A percentile compares a stretch with the other conserved stretches of the same genome.
Conservation (phyloP, 2,113 vertebrate genomes). For the Rhinoderma darwinii region DNA sequence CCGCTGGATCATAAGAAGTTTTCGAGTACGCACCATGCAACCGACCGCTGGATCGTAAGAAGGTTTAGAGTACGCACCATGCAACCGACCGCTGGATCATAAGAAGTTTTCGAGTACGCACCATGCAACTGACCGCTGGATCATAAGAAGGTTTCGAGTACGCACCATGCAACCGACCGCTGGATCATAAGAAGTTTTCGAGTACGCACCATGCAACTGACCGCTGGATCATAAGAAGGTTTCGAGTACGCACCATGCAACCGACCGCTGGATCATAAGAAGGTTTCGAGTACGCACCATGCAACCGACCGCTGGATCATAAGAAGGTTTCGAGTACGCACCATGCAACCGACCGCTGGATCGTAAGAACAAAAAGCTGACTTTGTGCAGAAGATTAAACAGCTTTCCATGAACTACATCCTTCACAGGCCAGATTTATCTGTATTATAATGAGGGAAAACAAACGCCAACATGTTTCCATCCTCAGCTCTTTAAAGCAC, state of each 20-base stretch:
- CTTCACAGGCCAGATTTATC: conserved; percentile 20
- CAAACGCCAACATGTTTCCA: conserved; percentile 32
- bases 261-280: background rate
- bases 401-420: background rate
- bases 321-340: background rate
- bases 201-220: background rate
- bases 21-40: background rate
- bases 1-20: background rate
- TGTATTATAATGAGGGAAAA: conserved; percentile 24
- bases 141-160: background rate
- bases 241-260: background rate
- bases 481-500: conserved; percentile 62
- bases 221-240: background rate
- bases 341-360: background rate
- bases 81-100: background rate
- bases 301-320: background rate
- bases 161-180: background rate
- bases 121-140: background rate
- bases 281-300: background rate
- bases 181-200: background rate
- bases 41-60: background rate
- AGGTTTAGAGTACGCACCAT: background rate
- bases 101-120: background rate
- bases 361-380: background rate
- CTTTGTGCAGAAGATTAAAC: conserved; percentile 9